Percentiles rank a stretch among this genome's conserved stretches.
Evolutionary conservation across 2,797 vertebrate genomes (phyloP).

Genomic region (Cuculus canorus): DNA sequence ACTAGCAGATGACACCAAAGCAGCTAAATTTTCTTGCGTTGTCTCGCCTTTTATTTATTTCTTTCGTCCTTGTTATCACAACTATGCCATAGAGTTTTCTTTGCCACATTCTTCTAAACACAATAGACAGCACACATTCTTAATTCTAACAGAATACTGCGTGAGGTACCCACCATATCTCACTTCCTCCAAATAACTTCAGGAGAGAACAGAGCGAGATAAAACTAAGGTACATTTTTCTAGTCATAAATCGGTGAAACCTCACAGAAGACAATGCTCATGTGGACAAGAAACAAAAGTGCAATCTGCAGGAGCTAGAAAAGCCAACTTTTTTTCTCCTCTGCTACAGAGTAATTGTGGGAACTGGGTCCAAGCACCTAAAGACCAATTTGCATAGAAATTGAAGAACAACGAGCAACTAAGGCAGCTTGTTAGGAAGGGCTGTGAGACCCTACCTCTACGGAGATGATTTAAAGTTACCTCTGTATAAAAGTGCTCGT

Average conservation of each 20-base stretch:
- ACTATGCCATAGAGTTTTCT: neutral
- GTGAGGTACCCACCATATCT: neutral
- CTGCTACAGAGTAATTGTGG: neutral
- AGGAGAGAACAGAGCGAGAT: neutral
- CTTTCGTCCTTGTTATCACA: slow-evolving; percentile 32
- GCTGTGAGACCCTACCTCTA: neutral
- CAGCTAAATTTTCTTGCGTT: neutral
- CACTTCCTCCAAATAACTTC: slow-evolving; percentile 13
- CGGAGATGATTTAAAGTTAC: neutral
- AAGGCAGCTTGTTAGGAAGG: neutral
- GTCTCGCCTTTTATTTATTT: slow-evolving; percentile 10
- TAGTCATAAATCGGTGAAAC: neutral
- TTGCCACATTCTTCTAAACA: slow-evolving; percentile 30
- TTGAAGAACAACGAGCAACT: neutral
- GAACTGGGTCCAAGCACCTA: neutral
- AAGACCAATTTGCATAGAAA: neutral
- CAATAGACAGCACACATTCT: slow-evolving; percentile 3
- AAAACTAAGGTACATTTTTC: neutral
- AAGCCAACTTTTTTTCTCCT: neutral
- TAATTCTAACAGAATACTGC: slow-evolving; percentile 2
- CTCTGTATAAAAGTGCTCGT: neutral
- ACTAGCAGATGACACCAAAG: neutral
- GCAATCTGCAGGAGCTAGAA: neutral
- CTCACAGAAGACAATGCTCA: neutral
- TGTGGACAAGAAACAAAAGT: neutral